These are phyloP conservation scores for Harpalus rubripes DNA, from an alignment of 2,888 invertebrate genomes.

Conservation along the genomic window DNA sequence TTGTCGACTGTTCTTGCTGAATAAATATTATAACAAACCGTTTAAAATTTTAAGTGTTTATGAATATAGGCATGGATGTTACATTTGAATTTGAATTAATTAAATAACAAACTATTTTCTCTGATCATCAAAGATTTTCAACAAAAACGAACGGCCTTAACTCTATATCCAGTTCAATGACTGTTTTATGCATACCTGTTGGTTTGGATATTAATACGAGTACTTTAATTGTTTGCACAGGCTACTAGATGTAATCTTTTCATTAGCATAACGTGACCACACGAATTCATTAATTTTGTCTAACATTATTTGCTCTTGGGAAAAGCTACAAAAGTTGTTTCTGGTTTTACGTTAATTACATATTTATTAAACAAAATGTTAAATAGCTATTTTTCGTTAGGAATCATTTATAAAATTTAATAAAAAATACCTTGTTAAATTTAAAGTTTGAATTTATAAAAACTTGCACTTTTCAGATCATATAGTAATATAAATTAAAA, in stretches of 20 bases:
- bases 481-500: too few relatives aligned
- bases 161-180: neutral
- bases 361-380: neutral
- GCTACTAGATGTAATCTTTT: slow-evolving; percentile 10
- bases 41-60: too few relatives aligned
- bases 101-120: too few relatives aligned
- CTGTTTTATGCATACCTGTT: neutral
- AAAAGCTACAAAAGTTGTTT: neutral
- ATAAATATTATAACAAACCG: too few relatives aligned
- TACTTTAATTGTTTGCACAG: slow-evolving; percentile 12
- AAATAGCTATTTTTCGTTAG: neutral
- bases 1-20: too few relatives aligned
- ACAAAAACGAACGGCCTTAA: neutral
- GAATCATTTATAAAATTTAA: too few relatives aligned
- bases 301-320: neutral
- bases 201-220: slow-evolving; percentile 9
- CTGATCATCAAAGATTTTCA: neutral
- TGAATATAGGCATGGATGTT: too few relatives aligned
- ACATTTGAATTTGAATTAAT: too few relatives aligned
- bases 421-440: too few relatives aligned
- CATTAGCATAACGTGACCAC: slow-evolving; percentile 2
- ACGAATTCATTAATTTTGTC: slow-evolving; percentile 6
- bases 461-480: too few relatives aligned
- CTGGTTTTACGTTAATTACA: neutral
- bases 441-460: too few relatives aligned